A percentile compares a stretch with the other conserved stretches of the same genome.
phyloP scores from a whole-genome alignment of 1,140 invertebrate species.

The Aphidius ervi region DNA sequence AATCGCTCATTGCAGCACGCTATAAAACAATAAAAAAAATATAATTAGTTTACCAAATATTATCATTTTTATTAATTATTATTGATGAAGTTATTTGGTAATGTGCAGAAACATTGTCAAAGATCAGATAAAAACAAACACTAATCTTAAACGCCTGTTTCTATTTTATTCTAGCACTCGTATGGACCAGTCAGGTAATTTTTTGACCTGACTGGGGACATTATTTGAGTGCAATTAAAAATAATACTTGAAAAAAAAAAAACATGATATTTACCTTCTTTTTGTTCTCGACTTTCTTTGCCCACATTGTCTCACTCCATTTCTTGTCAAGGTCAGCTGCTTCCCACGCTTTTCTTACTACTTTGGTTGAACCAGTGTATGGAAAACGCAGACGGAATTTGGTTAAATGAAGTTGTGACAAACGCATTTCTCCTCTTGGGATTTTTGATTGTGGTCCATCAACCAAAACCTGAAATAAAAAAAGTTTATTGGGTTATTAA shows the following conservation, averaged over 20 bases:
- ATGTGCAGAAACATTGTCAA: no score
- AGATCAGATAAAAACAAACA: no score
- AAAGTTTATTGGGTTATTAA: slow-evolving; percentile 10
- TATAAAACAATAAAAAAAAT: slow-evolving; percentile 40
- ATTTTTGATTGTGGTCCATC: slow-evolving; percentile 90
- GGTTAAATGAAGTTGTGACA: slow-evolving; percentile 90
- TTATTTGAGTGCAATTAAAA: no score
- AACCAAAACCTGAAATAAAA: slow-evolving; percentile 72
- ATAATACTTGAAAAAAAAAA: slow-evolving; percentile 32
- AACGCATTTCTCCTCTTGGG: slow-evolving; percentile 71
- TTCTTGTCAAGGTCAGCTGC: slow-evolving; percentile 70
- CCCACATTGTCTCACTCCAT: slow-evolving; percentile 77
- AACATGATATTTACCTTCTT: slow-evolving; percentile 63
- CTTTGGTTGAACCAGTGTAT: slow-evolving; percentile 77
- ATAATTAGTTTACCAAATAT: not conserved
- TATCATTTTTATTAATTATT: no score
- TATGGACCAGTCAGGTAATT: no score
- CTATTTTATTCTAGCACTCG: no score
- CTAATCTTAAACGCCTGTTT: no score
- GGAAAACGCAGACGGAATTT: slow-evolving; percentile 86
- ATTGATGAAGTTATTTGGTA: no score
- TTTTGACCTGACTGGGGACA: no score
- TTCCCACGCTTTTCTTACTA: slow-evolving; percentile 87
- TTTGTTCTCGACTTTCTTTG: slow-evolving; percentile 75
- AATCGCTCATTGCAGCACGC: slow-evolving; percentile 83